phyloP scores from a whole-genome alignment of 2,888 invertebrate genomes.

The Andrena minutula region DNA sequence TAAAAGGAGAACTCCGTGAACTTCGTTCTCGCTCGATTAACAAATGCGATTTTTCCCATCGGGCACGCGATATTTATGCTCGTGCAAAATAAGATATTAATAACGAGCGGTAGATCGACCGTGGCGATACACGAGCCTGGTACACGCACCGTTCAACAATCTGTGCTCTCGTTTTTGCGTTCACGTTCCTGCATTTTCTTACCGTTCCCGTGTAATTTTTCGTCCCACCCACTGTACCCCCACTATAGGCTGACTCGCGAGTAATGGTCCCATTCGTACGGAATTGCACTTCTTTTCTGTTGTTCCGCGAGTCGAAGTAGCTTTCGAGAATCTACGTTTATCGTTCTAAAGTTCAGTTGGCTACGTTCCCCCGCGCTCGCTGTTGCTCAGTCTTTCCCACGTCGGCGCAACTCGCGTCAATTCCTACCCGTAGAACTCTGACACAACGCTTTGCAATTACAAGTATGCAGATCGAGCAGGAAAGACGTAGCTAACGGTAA shows the following conservation, averaged over 20 bases:
- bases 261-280: conserved; percentile 1
- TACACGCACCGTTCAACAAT: conserved; percentile 67
- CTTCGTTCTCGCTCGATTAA: conserved; percentile 61
- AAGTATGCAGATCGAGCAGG: conserved; percentile 5
- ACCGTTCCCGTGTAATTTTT: conserved; percentile 6
- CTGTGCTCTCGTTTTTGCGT: conserved; percentile 7
- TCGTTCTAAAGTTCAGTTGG: not conserved
- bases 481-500: conserved; percentile 17
- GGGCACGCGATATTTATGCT: conserved; percentile 71
- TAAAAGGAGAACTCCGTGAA: conserved; percentile 49
- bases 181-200: conserved; percentile 20
- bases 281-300: conserved; percentile 2
- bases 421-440: not conserved
- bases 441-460: not conserved
- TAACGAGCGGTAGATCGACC: conserved; percentile 73
- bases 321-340: not conserved
- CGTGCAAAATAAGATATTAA: conserved; percentile 75
- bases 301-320: not conserved
- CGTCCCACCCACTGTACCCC: not conserved
- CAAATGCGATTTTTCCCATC: conserved; percentile 62
- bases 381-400: no score
- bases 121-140: conserved; percentile 70
- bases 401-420: no score
- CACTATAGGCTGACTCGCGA: not conserved
- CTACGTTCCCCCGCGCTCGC: no score